Evolutionary conservation across 2,113 vertebrate species (phyloP).

Genomic region (Aphyosemion australe): DNA sequence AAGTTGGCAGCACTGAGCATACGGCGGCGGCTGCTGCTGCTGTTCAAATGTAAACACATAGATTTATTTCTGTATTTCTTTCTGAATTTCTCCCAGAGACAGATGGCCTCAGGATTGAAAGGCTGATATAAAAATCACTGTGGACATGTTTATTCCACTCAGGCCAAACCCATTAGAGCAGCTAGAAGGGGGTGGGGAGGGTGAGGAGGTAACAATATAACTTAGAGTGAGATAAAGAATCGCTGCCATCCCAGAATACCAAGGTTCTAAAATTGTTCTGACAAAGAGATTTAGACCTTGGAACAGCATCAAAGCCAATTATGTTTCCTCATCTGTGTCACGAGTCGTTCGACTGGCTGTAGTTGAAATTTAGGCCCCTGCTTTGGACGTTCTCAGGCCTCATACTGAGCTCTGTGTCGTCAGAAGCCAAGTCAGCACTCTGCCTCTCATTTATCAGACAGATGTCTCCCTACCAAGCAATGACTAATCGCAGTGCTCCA

Average conservation of each 20-base stretch:
- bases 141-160: conserved; percentile 34
- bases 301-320: conserved; percentile 4
- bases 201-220: conserved; percentile 19
- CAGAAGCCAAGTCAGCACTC: conserved; percentile 68
- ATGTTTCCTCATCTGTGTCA: conserved; percentile 33
- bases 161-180: conserved; percentile 19
- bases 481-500: conserved; percentile 74
- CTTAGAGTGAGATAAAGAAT: conserved; percentile 4
- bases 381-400: conserved; percentile 30
- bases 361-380: conserved; percentile 16
- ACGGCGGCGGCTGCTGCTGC: conserved; percentile 25
- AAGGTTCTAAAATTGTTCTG: conserved; percentile 24
- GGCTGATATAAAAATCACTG: conserved; percentile 35
- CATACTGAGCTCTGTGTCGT: conserved; percentile 46
- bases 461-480: conserved; percentile 71
- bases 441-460: conserved; percentile 76
- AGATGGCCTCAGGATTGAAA: conserved; percentile 48
- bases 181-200: background rate
- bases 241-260: background rate
- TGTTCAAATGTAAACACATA: conserved; percentile 41
- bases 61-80: conserved; percentile 23
- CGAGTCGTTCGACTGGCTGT: conserved; percentile 17
- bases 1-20: conserved; percentile 31
- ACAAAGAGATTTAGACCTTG: conserved; percentile 13
- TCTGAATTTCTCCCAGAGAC: conserved; percentile 29